Evolutionary conservation across 2,113 vertebrate genomes (phyloP).

Genomic region (Mustela lutreola): DNA sequence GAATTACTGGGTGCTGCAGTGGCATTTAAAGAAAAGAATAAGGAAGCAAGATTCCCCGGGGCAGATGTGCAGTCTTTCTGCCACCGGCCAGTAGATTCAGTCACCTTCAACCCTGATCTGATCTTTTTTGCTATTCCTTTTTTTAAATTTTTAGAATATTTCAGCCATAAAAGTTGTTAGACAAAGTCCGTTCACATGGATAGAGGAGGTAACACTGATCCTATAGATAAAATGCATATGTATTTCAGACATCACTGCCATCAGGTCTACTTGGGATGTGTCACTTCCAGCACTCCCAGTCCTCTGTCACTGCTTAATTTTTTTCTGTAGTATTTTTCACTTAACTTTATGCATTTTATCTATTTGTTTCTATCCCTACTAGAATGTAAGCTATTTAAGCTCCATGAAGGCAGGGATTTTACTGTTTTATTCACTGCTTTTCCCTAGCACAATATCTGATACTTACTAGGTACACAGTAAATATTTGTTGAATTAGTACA

Average conservation of each 20-base stretch:
- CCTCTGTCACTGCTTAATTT: neutral
- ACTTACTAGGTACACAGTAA: constrained; percentile 24
- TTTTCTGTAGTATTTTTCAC: neutral
- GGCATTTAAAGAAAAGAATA: neutral
- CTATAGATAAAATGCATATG: neutral
- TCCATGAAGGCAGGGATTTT: constrained; percentile 29
- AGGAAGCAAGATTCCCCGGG: constrained; percentile 14
- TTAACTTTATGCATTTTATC: neutral
- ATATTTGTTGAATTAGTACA: constrained; percentile 33
- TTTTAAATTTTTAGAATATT: constrained; percentile 51
- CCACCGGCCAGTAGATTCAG: neutral
- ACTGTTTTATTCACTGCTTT: constrained; percentile 27
- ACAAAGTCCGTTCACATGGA: neutral
- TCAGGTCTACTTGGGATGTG: neutral
- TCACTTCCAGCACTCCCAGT: neutral
- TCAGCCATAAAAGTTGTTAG: neutral
- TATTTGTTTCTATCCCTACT: constrained; percentile 37
- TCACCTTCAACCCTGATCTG: neutral
- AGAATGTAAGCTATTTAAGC: constrained; percentile 36
- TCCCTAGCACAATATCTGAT: constrained; percentile 25
- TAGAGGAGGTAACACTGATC: neutral
- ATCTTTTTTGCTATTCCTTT: constrained; percentile 11
- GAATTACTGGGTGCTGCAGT: neutral
- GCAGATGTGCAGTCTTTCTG: neutral
- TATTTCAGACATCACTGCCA: neutral